A percentile compares a stretch with the other conserved stretches of the same genome.
phyloP scores from a whole-genome alignment of 2,888 invertebrate species.

The Agrilus biguttatus region DNA sequence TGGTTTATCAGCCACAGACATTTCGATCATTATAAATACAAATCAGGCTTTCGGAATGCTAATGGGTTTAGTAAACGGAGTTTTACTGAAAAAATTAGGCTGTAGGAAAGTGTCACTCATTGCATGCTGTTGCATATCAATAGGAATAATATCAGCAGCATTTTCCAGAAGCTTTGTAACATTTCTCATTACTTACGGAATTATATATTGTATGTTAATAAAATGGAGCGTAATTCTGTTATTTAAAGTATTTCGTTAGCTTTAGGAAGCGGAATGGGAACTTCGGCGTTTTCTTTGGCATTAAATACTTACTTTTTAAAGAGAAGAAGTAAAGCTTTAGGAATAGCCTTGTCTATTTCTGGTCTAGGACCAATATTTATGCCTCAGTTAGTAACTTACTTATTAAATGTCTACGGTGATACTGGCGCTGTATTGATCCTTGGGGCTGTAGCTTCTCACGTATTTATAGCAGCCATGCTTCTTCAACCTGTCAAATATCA shows the following conservation, averaged over 20 bases:
- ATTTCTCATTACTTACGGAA: slow-evolving; percentile 45
- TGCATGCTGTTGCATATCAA: slow-evolving; percentile 36
- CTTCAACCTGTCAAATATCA: slow-evolving; percentile 58
- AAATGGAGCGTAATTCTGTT: background rate
- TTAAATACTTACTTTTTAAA: slow-evolving; percentile 6
- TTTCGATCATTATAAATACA: slow-evolving; percentile 41
- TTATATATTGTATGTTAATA: slow-evolving; percentile 38
- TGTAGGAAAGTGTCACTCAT: slow-evolving; percentile 43
- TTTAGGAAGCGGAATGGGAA: slow-evolving; percentile 5
- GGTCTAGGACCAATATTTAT: slow-evolving; percentile 52
- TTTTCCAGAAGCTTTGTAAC: slow-evolving; percentile 36
- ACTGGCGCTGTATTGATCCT: slow-evolving; percentile 48
- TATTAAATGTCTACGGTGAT: slow-evolving; percentile 41
- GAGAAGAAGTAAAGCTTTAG: slow-evolving; percentile 5
- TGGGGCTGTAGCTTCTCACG: slow-evolving; percentile 46
- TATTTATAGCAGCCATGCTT: slow-evolving; percentile 41
- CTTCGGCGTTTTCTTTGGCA: slow-evolving; percentile 5
- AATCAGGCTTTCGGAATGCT: slow-evolving; percentile 50
- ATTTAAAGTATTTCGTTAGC: background rate
- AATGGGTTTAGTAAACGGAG: slow-evolving; percentile 44
- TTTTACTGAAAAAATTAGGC: slow-evolving; percentile 39
- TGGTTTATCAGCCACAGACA: slow-evolving; percentile 38
- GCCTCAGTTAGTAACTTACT: slow-evolving; percentile 43
- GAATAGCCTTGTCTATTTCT: slow-evolving; percentile 38
- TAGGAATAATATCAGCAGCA: slow-evolving; percentile 39